phyloP scores from a whole-genome alignment of 2,113 vertebrate species.

The Halichoeres trimaculatus region DNA sequence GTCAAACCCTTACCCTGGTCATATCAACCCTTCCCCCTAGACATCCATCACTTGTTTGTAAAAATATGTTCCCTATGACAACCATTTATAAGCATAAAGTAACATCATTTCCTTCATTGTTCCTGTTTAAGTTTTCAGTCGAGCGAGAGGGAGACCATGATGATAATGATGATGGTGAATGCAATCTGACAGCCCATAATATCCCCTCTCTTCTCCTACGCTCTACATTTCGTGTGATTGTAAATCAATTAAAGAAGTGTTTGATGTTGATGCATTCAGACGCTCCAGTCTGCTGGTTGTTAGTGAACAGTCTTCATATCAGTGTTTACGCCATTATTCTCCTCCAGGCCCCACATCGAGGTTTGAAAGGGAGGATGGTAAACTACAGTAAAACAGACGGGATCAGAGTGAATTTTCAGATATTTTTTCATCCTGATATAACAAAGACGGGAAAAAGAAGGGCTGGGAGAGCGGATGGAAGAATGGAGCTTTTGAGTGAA shows the following conservation, averaged over 20 bases:
- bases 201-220: slow-evolving; percentile 73
- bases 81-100: too few relatives aligned
- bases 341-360: not conserved
- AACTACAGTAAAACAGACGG: not conserved
- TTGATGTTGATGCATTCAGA: slow-evolving; percentile 79
- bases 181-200: slow-evolving; percentile 79
- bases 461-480: slow-evolving; percentile 8
- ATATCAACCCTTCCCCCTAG: too few relatives aligned
- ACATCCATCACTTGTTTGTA: too few relatives aligned
- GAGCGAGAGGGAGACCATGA: slow-evolving; percentile 20
- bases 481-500: slow-evolving; percentile 45
- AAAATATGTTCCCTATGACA: too few relatives aligned
- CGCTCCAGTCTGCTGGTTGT: slow-evolving; percentile 46
- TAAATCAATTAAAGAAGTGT: slow-evolving; percentile 79
- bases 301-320: slow-evolving; percentile 15
- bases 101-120: too few relatives aligned
- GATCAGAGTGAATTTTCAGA: not conserved
- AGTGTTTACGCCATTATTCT: not conserved
- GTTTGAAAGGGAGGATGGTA: not conserved
- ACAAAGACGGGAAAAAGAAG: slow-evolving; percentile 6
- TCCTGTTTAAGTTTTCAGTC: slow-evolving; percentile 27
- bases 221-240: slow-evolving; percentile 75
- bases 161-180: slow-evolving; percentile 68
- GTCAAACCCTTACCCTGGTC: too few relatives aligned
- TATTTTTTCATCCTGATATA: not conserved